Base-by-base conservation (phyloP, 2,797 vertebrate genomes). In the Fundulus diaphanus region DNA sequence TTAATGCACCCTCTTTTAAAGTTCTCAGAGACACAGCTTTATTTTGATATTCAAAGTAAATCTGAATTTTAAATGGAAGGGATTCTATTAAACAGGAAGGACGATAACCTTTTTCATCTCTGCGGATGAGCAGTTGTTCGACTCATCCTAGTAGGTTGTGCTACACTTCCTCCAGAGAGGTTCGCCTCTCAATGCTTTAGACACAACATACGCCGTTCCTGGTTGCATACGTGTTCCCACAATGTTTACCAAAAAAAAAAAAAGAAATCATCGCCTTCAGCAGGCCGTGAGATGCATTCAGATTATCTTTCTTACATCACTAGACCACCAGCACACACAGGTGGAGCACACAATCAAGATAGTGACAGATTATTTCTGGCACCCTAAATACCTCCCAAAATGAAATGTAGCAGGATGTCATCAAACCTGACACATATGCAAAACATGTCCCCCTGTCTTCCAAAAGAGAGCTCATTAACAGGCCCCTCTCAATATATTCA, bases 11-110 rank as follows among this genome's bases (percentile, higher is more conserved):
- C 79, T 73, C 78, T 81, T 86, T 75, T 76, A 79, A 93, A 89
- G 87, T 91, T 91, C 83, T 86, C 84, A 46, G 76, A 83, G 81
- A 85, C 68, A 52, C 77, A 79, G 85, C 78, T 83, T 80, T 75
- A 78, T 90, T 94, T 92, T 89, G 92, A 92, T 94, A 93, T 92
- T 93, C 85, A 91, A 77, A 78, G 40, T 44, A 85, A 44, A 31
- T 44, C 16, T 90, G 85, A 90, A 89, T 93, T 84, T 89, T 75
- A 89, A 89, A 91, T 85, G 56, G 78, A 44, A 86, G 88, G 81
- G 78, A 84, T 80, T 76, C 80, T 78, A 79, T 87, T 80, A 90
- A 85, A 80, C 80, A 74, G 79, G 70, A 70, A 73, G 70, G 2
- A 24, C 0, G 87, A 90, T 91, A 91, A 92, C 88, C 85, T 88